phyloP scores from a whole-genome alignment of 2,797 vertebrate species.

The Macrochelys suwanniensis region DNA sequence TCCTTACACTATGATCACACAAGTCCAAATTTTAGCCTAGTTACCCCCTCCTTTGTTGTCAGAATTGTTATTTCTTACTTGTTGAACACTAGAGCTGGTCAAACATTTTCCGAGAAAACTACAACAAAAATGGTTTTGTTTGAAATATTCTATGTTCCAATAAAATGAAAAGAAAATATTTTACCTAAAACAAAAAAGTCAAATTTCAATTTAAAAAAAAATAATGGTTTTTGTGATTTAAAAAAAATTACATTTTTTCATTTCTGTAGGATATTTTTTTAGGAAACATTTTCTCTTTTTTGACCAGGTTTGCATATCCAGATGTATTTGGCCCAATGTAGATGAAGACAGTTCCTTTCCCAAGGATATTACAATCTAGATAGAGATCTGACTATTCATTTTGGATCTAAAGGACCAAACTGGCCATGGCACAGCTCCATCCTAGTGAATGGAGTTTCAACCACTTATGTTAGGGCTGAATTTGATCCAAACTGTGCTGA shows the following conservation, averaged over 20 bases:
- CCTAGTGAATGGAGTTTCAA: background rate
- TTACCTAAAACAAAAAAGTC: conserved; percentile 16
- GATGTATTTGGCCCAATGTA: background rate
- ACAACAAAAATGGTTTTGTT: background rate
- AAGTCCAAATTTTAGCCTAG: conserved; percentile 54
- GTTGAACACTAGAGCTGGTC: background rate
- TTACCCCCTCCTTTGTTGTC: conserved; percentile 17
- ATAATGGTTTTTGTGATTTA: background rate
- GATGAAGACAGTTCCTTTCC: background rate
- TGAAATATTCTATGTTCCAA: conserved; percentile 18
- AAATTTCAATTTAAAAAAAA: background rate
- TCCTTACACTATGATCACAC: conserved; percentile 5
- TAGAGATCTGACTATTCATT: conserved; percentile 4
- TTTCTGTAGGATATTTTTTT: background rate
- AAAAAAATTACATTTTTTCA: background rate
- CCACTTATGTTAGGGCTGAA: background rate
- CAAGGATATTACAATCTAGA: background rate
- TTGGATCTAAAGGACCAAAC: background rate
- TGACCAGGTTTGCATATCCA: conserved; percentile 13
- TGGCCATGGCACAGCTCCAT: conserved; percentile 35
- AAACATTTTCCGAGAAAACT: background rate
- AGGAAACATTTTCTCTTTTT: background rate
- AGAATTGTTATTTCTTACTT: no score
- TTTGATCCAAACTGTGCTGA: background rate
- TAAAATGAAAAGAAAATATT: background rate